Evolutionary conservation across 2,888 invertebrate species (phyloP), one percentile per base, ranked within the genome.

Genomic region (Xanthia togata): DNA sequence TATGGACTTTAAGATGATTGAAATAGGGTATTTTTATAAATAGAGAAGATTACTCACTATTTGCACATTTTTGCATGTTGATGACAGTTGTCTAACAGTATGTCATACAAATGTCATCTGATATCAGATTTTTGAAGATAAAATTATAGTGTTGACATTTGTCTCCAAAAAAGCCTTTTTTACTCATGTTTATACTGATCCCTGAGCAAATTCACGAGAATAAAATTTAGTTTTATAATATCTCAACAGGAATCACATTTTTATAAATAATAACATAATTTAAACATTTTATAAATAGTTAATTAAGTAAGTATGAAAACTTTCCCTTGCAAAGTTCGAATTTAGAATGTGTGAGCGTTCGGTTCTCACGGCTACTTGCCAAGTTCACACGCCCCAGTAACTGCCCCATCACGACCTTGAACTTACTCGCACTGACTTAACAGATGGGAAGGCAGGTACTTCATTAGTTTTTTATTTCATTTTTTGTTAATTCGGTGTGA

Each of bases 321-420:
- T 44, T 78, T 65, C 44, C 26, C 41, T 78, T 53, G 9, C 9
- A 31, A 31, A 59, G 31, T 31, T 59, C 17, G 6, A 47, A 64
- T 59, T 47, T 69, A 38, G 62, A 65, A 62, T 63, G 47, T 35
- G 17, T 38, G 55, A 70, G 55, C 50, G 44, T 76, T 80, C 12
- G 26, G 57, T 87, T 84, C 84, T 35, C 87, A 84, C 85, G 83
- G 67, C 8, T 59, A 44, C 57, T 57, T 50, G 35, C 12, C 63
- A 50, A 75, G 78, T 78, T 83, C 86, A 69, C 83, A 85, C 78
- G 83, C 74, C 78, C 77, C 78, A 82, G 71, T 81, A 53, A 85
- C 73, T 73, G n/a, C 65, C 73, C 50, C 38, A 55, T 69, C 73
- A 44, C 44, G 72, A 73, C 86, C 83, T 86, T 86, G 71, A 86